Evolutionary conservation across 2,888 invertebrate species (phyloP).

Genomic region (Cynaeus angustus): DNA sequence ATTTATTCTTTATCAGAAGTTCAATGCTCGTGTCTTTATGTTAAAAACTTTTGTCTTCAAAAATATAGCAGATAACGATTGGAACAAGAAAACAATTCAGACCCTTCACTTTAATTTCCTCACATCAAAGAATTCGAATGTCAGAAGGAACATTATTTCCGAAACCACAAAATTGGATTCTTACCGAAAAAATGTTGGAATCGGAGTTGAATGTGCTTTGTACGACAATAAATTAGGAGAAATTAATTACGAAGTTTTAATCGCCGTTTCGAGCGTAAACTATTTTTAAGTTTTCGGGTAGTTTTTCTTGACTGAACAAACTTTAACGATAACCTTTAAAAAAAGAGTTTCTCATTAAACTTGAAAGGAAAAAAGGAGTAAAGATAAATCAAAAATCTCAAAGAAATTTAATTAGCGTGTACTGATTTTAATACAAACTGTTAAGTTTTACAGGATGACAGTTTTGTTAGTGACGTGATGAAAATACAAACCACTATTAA

Average conservation of each 20-base stretch:
- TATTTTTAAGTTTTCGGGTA: neutral
- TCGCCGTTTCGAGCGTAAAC: neutral
- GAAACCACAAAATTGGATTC: neutral
- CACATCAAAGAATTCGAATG: neutral
- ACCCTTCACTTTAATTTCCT: neutral
- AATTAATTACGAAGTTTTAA: neutral
- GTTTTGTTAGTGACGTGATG: too few species aligned
- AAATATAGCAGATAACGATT: neutral
- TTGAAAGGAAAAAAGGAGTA: neutral
- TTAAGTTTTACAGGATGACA: too few species aligned
- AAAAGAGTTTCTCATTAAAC: too few species aligned
- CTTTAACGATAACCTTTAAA: too few species aligned
- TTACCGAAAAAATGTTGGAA: neutral
- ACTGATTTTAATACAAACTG: too few species aligned
- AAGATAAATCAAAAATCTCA: too few species aligned
- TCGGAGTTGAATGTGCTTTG: neutral
- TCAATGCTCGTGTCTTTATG: too few species aligned
- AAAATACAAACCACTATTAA: too few species aligned
- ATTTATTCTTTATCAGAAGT: too few species aligned
- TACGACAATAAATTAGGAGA: neutral
- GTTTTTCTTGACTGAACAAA: neutral
- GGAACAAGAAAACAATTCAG: neutral
- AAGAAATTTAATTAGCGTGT: neutral
- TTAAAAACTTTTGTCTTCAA: too few species aligned
- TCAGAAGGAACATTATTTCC: too few species aligned